A percentile compares a stretch with the other conserved stretches of the same genome.
Evolutionary conservation across 2,113 vertebrate species (phyloP).

Genomic region (Girardinichthys multiradiatus): DNA sequence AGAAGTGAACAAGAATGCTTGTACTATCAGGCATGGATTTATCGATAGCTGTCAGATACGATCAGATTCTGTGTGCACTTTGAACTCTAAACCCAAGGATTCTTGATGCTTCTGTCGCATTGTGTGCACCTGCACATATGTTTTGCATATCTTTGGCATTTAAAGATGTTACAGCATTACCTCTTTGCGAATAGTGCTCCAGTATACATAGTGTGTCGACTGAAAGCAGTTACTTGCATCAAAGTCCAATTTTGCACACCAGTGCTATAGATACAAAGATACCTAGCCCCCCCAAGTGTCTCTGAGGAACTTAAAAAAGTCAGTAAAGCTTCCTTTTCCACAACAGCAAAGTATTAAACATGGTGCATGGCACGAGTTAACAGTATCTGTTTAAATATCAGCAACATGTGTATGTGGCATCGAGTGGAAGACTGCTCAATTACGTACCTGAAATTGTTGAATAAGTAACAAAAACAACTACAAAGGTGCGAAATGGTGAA

Average conservation of each 20-base stretch:
- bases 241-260: neutral
- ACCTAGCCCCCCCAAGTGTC: no score
- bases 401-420: no score
- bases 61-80: neutral
- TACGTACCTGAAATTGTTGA: no score
- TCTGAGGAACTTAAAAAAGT: neutral
- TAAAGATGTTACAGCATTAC: neutral
- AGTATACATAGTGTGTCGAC: neutral
- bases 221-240: neutral
- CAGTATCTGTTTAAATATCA: no score
- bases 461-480: no score
- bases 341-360: no score
- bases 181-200: neutral
- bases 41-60: neutral
- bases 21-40: neutral
- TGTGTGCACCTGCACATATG: no score
- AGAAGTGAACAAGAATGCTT: neutral
- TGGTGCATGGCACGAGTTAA: no score
- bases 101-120: neutral
- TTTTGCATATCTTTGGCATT: no score
- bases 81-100: neutral
- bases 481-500: no score
- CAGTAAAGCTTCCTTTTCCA: no score
- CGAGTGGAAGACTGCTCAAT: no score
- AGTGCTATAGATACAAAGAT: neutral